Base-by-base conservation (phyloP, 2,888 invertebrate genomes). In the Pachycephus smyrnensis region DNA sequence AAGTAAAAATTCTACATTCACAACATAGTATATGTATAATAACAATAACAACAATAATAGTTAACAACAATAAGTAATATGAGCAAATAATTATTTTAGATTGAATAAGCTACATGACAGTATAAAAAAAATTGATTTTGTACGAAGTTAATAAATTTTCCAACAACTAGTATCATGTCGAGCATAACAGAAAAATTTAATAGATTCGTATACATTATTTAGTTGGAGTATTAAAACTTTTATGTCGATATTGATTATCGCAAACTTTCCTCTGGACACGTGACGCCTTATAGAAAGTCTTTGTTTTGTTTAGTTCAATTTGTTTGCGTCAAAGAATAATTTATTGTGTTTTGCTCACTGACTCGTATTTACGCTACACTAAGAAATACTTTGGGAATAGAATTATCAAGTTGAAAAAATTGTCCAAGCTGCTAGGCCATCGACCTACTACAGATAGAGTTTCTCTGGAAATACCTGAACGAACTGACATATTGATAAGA, bases 361-460 rank as follows among this genome's bases (percentile, higher is more conserved):
- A 55, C 55, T 55, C 23, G 55, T 55, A 23, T 23, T 55, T 55
- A 55, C 23, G 23, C 55, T 55, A 55, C 23, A 6, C 55, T 55
- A 23, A 23, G 55, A 55, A 55, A 55, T 23, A 55, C 55, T 55
- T 55, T 55, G 23, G 55, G 9, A 9, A 55, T 15, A 23, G 55
- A 55, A 55, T 55, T 55, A 55, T 55, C 55, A 55, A 23, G 55
- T 23, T 23, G 55, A 55, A 55, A 6, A 55, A 55, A 55, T 55
- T 9, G 23, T 55, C 23, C 40, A 1, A 55, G 55, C 2, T 23
- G 55, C 23, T 23, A 74, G 77, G 75, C 40, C 77, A 75, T 77
- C 75, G 77, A 77, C 77, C 77, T 75, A 35, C 36, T 37, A 75
- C 71, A 74, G 71, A 77, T 77, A 77, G 71, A 71, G 32, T 71